phyloP scores from a whole-genome alignment of 2,888 invertebrate genomes.

The Heliconius hortense region DNA sequence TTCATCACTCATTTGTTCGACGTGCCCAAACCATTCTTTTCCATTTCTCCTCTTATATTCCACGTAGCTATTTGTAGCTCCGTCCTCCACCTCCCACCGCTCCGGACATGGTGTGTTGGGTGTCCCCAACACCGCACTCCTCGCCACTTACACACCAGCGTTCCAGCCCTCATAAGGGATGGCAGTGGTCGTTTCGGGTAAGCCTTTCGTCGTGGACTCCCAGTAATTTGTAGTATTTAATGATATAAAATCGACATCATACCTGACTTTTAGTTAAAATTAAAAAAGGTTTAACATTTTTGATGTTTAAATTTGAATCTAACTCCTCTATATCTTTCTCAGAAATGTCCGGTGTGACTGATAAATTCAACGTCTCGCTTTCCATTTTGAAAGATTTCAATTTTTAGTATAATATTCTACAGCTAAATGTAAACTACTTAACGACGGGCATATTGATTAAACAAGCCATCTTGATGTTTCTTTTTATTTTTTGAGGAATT shows the following conservation, averaged over 20 bases:
- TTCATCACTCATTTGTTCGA: no score
- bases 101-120: no score
- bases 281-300: constrained; percentile 57
- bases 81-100: no score
- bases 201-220: no score
- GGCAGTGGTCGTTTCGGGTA: no score
- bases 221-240: no score
- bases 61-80: no score
- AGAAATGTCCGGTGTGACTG: constrained; percentile 55
- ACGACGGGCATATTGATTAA: constrained; percentile 34
- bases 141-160: no score
- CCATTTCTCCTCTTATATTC: no score
- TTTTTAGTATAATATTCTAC: background rate
- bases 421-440: background rate
- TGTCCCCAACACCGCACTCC: no score
- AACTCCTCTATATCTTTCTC: constrained; percentile 47
- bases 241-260: background rate
- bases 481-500: background rate
- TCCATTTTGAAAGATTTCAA: constrained; percentile 49
- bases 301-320: constrained; percentile 40
- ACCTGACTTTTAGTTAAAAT: constrained; percentile 64
- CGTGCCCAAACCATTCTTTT: no score
- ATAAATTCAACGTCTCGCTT: constrained; percentile 48
- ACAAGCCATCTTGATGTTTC: constrained; percentile 41
- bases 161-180: no score